A percentile compares a stretch with the other conserved stretches of the same genome.
phyloP scores from a whole-genome alignment of 2,797 vertebrate genomes.

The Hydrocynus forskahlii region DNA sequence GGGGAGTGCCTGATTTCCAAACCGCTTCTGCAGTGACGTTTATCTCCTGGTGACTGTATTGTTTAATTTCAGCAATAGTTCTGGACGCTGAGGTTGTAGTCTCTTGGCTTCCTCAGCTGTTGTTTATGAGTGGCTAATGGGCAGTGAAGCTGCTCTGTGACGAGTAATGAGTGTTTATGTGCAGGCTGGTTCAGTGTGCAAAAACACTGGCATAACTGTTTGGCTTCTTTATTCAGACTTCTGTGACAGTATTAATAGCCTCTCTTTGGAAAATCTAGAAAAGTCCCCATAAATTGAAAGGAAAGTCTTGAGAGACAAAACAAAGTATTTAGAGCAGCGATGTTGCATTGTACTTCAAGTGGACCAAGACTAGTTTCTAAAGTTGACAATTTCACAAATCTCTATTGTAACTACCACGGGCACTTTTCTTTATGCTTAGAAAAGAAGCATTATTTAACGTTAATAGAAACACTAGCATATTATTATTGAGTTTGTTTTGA shows the following conservation, averaged over 20 bases:
- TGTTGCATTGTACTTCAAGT: background rate
- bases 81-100: slow-evolving; percentile 16
- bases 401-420: background rate
- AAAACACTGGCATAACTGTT: slow-evolving; percentile 45
- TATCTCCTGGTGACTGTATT: slow-evolving; percentile 25
- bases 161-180: slow-evolving; percentile 64
- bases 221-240: background rate
- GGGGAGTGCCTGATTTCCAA: slow-evolving; percentile 46
- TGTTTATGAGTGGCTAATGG: slow-evolving; percentile 67
- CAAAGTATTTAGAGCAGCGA: background rate
- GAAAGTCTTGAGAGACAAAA: background rate
- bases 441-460: too few species aligned
- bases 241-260: background rate
- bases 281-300: background rate
- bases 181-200: slow-evolving; percentile 52
- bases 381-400: background rate
- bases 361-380: background rate
- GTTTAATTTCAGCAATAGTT: slow-evolving; percentile 38
- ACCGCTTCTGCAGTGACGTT: slow-evolving; percentile 36
- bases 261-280: background rate
- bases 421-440: too few species aligned
- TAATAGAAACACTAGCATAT: too few species aligned
- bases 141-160: slow-evolving; percentile 51
- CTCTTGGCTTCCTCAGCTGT: slow-evolving; percentile 7
- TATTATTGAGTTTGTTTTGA: too few species aligned